Evolutionary conservation across 1,140 invertebrate genomes (phyloP), one percentile per base, ranked within the genome.

Genomic region (Dendroctonus ponderosae): DNA sequence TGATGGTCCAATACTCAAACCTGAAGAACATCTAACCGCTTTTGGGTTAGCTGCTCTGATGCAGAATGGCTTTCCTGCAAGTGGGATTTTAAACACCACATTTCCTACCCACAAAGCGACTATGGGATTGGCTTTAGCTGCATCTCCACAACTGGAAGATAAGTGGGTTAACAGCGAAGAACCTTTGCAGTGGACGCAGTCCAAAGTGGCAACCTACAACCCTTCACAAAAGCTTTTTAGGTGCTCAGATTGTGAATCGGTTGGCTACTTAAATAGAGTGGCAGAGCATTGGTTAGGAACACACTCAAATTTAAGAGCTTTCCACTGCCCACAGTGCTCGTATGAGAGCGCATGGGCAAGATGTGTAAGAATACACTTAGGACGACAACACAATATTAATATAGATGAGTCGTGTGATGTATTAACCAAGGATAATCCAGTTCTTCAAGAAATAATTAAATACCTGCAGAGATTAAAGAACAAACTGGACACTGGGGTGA

Each of bases 241-340:
- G 70, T 91, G 89, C 78, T 82, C 86, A 6, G 87, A 89, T 71
- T 91, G 91, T 74, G 89, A 92, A 71, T 88, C 89, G 75, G 88
- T 91, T 50, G 88, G 88, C 5, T 90, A 91, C 68, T 82, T 91
- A 37, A 87, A 89, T 9, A 82, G 91, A 61, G 85, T 92, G 5
- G 91, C 90, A 0, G 91, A 93, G 74, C 91, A 93, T 76, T 94
- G 91, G 84, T 82, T 92, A 39, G 91, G 91, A 41, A 86, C 90
- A 6, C 91, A 93, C 77, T 90, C 88, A 11, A 87, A 88, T 78
- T 80, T 89, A 39, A 81, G 88, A 63, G 87, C 88, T 46, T 90
- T 91, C 82, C 81, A 88, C 77, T 87, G 89, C 80, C 84, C 87
- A 60, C 82, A 87, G 65, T 86, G 91, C 83, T 83, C 88, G 5